These are phyloP conservation scores for Ashinkailepas kermadecensis DNA, from an alignment of 2,888 invertebrate genomes.

Conservation along the genomic window DNA sequence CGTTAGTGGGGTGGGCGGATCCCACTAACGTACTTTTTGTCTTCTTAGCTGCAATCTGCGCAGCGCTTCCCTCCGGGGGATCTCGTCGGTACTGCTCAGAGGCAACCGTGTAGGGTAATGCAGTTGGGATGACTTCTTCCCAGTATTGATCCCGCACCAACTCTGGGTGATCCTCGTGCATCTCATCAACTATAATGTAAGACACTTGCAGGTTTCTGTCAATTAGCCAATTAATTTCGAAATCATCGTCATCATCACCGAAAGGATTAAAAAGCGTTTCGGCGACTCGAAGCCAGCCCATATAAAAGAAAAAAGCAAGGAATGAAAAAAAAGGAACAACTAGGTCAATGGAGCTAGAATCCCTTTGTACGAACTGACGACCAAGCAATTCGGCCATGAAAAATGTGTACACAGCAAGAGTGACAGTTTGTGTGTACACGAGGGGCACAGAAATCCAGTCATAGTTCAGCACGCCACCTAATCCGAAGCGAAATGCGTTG, in stretches of 20 bases:
- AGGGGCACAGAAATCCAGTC: conserved; percentile 87
- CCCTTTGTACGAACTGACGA: conserved; percentile 66
- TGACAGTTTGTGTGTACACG: conserved; percentile 89
- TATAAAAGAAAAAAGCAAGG: conserved; percentile 75
- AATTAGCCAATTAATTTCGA: conserved; percentile 87
- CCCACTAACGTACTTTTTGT: neutral
- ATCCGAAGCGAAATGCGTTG: conserved; percentile 73
- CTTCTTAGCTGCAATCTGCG: conserved; percentile 9
- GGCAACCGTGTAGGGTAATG: conserved; percentile 80
- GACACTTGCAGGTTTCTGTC: conserved; percentile 89
- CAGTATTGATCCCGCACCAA: conserved; percentile 85
- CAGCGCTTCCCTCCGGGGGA: conserved; percentile 29
- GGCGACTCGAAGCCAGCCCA: conserved; percentile 91
- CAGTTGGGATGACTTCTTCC: conserved; percentile 85
- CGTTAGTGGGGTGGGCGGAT: too few relatives aligned
- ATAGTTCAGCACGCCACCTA: conserved; percentile 78
- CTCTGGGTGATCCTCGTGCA: conserved; percentile 91
- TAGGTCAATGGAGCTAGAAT: conserved; percentile 50
- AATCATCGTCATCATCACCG: conserved; percentile 91
- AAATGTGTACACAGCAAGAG: conserved; percentile 81
- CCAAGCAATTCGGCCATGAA: conserved; percentile 83
- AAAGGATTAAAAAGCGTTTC: conserved; percentile 91
- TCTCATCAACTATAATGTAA: conserved; percentile 91
- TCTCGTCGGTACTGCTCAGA: conserved; percentile 72
- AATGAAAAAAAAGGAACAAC: conserved; percentile 86